Percentiles rank a stretch among this genome's conserved stretches.
Conservation (phyloP, 2,113 vertebrate species). For the Toxostoma redivivum region DNA sequence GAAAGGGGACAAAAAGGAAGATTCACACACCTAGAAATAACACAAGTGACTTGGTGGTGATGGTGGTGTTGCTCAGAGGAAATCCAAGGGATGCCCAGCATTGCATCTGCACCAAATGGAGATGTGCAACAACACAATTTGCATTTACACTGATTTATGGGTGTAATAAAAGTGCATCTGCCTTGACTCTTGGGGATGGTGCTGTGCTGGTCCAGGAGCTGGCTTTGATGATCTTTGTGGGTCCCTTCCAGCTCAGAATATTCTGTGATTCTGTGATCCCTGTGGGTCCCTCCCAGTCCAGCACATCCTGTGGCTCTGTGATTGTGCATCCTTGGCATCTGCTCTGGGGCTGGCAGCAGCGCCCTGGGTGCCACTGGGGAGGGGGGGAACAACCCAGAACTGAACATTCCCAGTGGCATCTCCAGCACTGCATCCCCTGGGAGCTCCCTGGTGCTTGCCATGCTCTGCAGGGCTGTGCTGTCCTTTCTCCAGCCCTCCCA, state of each 20-base stretch:
- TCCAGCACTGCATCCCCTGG: not conserved
- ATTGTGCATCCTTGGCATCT: not conserved
- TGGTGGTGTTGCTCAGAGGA: not conserved
- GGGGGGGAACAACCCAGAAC: not conserved
- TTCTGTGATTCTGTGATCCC: not conserved
- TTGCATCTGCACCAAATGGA: not conserved
- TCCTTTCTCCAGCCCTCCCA: fast-evolving
- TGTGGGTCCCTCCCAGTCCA: not conserved
- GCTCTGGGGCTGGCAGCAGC: not conserved
- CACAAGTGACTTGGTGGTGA: not conserved
- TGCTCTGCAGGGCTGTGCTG: fast-evolving
- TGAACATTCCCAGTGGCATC: fast-evolving
- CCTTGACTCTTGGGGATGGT: not conserved
- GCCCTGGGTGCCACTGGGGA: fast-evolving
- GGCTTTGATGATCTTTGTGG: fast-evolving
- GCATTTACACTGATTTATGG: not conserved
- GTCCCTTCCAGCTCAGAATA: not conserved
- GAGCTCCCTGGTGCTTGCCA: fast-evolving
- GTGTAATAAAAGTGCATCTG: not conserved
- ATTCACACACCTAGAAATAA: not conserved
- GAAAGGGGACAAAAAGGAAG: not conserved
- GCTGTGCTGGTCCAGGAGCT: not conserved
- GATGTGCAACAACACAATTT: not conserved
- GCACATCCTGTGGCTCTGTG: not conserved
- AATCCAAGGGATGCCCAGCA: not conserved